phyloP scores from a whole-genome alignment of 2,888 invertebrate species.

The Scaptomyza flava region DNA sequence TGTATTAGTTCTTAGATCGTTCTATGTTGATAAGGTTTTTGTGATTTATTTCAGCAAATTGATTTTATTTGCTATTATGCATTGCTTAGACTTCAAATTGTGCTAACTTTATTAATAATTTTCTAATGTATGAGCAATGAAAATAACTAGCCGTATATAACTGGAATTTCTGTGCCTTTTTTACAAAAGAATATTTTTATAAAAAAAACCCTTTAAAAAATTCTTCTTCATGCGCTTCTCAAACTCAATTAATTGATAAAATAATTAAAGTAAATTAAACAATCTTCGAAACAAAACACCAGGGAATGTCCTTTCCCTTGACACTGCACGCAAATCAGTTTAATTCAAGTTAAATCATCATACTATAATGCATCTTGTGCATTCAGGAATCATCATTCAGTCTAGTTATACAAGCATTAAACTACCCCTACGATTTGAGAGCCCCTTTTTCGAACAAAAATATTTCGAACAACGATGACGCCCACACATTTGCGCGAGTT shows the following conservation, averaged over 20 bases:
- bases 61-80: slow-evolving; percentile 31
- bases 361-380: slow-evolving; percentile 5
- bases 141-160: slow-evolving; percentile 3
- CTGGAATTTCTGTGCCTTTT: background rate
- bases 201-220: too few relatives aligned
- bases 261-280: too few relatives aligned
- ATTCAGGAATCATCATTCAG: background rate
- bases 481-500: slow-evolving; percentile 60
- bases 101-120: slow-evolving; percentile 18
- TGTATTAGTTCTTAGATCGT: slow-evolving; percentile 5
- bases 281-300: background rate
- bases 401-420: slow-evolving; percentile 41
- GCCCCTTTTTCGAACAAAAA: slow-evolving; percentile 47
- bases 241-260: too few relatives aligned
- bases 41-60: slow-evolving; percentile 28
- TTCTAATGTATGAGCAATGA: slow-evolving; percentile 13
- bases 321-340: background rate
- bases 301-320: background rate
- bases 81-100: slow-evolving; percentile 34
- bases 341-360: background rate
- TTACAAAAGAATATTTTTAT: background rate
- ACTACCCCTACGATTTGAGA: slow-evolving; percentile 19
- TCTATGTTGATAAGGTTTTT: slow-evolving; percentile 15
- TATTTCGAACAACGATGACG: slow-evolving; percentile 69
- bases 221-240: too few relatives aligned